These are phyloP conservation scores for Sebastes jordani DNA, from an alignment of 2,797 vertebrate genomes.

Conservation along the genomic window DNA sequence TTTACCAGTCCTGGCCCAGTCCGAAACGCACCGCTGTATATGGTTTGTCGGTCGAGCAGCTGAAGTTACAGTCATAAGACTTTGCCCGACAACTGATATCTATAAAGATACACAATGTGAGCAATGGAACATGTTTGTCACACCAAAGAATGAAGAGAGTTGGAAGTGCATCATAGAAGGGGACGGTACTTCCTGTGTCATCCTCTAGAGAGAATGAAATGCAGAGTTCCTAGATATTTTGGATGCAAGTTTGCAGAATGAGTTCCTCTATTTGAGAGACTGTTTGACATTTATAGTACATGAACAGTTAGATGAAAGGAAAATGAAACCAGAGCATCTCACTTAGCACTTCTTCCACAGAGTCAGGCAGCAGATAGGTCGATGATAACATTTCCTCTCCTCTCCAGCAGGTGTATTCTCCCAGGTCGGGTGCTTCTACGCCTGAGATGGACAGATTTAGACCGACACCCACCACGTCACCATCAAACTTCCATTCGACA, in stretches of 20 bases:
- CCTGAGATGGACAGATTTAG: constrained; percentile 10
- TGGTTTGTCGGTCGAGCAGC: constrained; percentile 50
- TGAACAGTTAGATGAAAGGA: not conserved
- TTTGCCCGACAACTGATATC: constrained; percentile 74
- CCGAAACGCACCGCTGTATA: constrained; percentile 64
- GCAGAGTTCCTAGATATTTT: not conserved
- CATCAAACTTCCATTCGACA: constrained; percentile 60
- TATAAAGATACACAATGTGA: constrained; percentile 43
- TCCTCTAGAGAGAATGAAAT: not conserved
- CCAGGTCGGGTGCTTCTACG: constrained; percentile 18
- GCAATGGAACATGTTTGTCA: not conserved
- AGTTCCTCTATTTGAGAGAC: not conserved
- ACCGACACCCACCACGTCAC: fast-evolving
- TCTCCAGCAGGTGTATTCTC: constrained; percentile 79
- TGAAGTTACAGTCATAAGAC: constrained; percentile 78
- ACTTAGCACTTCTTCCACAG: constrained; percentile 44
- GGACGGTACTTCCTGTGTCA: not conserved
- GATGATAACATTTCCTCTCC: constrained; percentile 45
- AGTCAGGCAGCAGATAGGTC: constrained; percentile 61
- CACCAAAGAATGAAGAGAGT: not conserved
- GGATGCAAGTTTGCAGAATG: not conserved
- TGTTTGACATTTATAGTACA: not conserved
- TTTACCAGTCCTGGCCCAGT: constrained; percentile 72
- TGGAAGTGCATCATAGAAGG: not conserved
- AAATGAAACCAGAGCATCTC: constrained; percentile 10